These are phyloP conservation scores for Amia ocellicauda DNA, from an alignment of 2,113 vertebrate species.

Conservation along the genomic window DNA sequence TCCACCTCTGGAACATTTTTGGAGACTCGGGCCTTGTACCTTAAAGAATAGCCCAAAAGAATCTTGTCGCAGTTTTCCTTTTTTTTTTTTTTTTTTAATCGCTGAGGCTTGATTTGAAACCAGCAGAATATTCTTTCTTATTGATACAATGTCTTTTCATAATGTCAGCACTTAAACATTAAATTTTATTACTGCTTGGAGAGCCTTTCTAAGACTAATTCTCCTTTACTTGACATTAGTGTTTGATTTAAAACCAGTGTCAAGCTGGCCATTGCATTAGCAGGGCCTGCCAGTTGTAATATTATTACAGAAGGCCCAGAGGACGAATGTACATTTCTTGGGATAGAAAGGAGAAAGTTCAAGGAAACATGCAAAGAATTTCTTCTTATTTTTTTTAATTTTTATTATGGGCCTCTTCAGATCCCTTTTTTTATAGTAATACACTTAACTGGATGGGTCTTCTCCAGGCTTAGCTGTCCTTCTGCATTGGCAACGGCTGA, in stretches of 20 bases:
- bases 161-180: conserved; percentile 1
- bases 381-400: too few relatives aligned
- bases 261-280: background rate
- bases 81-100: conserved; percentile 2
- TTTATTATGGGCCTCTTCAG: too few relatives aligned
- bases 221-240: background rate
- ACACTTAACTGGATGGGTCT: too few relatives aligned
- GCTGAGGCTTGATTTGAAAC: background rate
- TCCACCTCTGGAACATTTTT: too few relatives aligned
- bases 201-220: background rate
- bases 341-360: too few relatives aligned
- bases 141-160: conserved; percentile 1
- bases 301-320: background rate
- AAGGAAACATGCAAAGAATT: too few relatives aligned
- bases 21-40: too few relatives aligned
- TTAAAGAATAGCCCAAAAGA: background rate
- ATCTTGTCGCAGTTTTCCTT: background rate
- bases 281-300: conserved; percentile 4
- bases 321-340: conserved; percentile 4
- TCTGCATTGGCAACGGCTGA: too few relatives aligned
- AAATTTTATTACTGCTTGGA: background rate
- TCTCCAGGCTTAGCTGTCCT: too few relatives aligned
- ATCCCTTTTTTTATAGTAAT: too few relatives aligned
- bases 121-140: background rate
- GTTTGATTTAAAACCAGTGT: conserved; percentile 5